A percentile compares a stretch with the other conserved stretches of the same genome.
Conservation (phyloP, 2,113 vertebrate genomes). For the Callospermophilus lateralis region DNA sequence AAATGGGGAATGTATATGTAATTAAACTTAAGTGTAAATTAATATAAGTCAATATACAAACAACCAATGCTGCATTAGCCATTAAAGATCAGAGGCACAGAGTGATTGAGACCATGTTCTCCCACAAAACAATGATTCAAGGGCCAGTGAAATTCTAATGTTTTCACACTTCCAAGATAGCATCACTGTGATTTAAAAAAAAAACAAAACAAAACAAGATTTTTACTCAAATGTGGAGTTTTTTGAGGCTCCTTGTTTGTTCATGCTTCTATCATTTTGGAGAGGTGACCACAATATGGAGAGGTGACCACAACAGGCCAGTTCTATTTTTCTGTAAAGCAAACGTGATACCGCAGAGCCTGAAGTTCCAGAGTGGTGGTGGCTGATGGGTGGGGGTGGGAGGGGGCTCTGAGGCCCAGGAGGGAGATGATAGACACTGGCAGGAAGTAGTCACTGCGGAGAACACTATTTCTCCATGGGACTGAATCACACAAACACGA, state of each 20-base stretch:
- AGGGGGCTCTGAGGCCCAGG: not conserved
- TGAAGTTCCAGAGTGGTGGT: too few species aligned
- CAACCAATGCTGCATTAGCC: not conserved
- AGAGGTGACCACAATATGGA: not conserved
- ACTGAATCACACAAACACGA: conserved; percentile 41
- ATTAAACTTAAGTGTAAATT: too few species aligned
- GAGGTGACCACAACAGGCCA: fast-evolving
- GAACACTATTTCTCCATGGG: not conserved
- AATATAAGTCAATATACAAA: not conserved
- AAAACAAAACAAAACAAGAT: too few species aligned
- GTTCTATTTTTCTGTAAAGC: not conserved
- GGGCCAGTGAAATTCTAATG: not conserved
- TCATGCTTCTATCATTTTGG: not conserved
- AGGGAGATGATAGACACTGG: conserved; percentile 12
- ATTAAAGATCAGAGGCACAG: not conserved
- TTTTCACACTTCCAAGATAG: not conserved
- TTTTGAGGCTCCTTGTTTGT: not conserved
- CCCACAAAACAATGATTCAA: too few species aligned
- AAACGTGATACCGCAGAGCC: fast-evolving
- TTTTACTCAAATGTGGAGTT: not conserved
- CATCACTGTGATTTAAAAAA: too few species aligned
- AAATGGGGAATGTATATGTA: not conserved
- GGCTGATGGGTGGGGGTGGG: too few species aligned
- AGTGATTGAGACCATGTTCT: not conserved
- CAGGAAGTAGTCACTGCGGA: not conserved